Percentiles rank a stretch among this genome's conserved stretches.
Evolutionary conservation across 2,113 vertebrate genomes (phyloP).

Genomic region (Naja naja): DNA sequence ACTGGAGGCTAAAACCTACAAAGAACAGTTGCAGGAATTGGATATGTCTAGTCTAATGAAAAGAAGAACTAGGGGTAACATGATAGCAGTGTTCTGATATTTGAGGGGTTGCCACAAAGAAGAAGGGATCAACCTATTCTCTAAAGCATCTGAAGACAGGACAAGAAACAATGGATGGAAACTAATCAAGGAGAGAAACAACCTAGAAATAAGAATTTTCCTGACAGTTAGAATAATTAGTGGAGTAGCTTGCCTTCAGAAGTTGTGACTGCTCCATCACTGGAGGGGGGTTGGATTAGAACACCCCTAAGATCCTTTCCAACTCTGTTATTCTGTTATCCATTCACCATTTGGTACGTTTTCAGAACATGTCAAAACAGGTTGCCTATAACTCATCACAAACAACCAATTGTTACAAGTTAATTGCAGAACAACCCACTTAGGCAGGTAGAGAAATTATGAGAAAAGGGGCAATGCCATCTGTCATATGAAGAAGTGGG

Average conservation of each 20-base stretch:
- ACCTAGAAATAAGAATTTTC: too few species aligned
- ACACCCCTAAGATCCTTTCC: too few species aligned
- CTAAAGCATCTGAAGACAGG: too few species aligned
- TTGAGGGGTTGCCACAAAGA: background rate
- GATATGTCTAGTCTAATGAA: background rate
- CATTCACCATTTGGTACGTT: background rate
- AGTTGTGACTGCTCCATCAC: too few species aligned
- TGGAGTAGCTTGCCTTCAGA: too few species aligned
- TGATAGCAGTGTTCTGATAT: background rate
- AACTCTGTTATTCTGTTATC: background rate
- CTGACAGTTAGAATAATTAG: too few species aligned
- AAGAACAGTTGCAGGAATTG: background rate
- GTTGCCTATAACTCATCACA: background rate
- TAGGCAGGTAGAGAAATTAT: background rate
- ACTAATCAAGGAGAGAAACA: too few species aligned
- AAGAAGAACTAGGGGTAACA: background rate
- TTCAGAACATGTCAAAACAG: background rate
- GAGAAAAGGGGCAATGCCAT: background rate
- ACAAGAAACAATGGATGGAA: too few species aligned
- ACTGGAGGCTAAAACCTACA: background rate
- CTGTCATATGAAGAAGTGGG: background rate
- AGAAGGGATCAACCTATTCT: background rate
- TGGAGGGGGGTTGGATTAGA: too few species aligned
- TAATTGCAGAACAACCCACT: background rate
- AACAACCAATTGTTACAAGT: background rate